A percentile compares a stretch with the other conserved stretches of the same genome.
Conservation (phyloP, 64 coral and sea anemone species). For the Hydrozoanthus tunicans region DNA sequence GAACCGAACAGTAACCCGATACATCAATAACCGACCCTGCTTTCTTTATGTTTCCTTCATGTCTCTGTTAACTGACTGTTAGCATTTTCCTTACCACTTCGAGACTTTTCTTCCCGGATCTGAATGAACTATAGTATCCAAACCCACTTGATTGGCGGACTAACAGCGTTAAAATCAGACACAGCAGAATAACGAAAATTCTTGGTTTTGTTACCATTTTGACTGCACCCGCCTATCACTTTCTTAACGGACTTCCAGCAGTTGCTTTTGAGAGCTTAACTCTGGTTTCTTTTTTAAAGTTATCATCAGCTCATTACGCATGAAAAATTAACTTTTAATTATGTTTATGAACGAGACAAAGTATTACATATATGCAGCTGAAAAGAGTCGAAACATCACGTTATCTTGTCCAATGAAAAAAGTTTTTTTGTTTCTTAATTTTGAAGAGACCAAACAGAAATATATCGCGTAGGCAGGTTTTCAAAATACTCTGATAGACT, state of each 20-base stretch:
- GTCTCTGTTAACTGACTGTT: too few relatives aligned
- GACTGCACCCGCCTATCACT: background rate
- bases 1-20: too few relatives aligned
- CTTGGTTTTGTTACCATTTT: background rate
- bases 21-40: too few relatives aligned
- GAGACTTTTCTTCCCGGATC: constrained; percentile 10
- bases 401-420: too few relatives aligned
- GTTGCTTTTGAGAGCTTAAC: background rate
- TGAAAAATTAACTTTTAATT: background rate
- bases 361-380: too few relatives aligned
- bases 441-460: background rate
- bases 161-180: background rate
- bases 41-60: too few relatives aligned
- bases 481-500: background rate
- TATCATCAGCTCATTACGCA: background rate
- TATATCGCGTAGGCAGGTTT: background rate
- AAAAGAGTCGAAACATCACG: too few relatives aligned
- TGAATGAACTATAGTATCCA: constrained; percentile 23
- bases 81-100: constrained; percentile 7
- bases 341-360: background rate
- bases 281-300: constrained; percentile 22
- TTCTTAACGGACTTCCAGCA: background rate
- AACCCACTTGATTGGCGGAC: background rate
- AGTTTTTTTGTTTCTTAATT: too few relatives aligned
- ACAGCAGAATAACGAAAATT: background rate